phyloP scores from a whole-genome alignment of 2,797 vertebrate genomes.

The Tamandua tetradactyla region DNA sequence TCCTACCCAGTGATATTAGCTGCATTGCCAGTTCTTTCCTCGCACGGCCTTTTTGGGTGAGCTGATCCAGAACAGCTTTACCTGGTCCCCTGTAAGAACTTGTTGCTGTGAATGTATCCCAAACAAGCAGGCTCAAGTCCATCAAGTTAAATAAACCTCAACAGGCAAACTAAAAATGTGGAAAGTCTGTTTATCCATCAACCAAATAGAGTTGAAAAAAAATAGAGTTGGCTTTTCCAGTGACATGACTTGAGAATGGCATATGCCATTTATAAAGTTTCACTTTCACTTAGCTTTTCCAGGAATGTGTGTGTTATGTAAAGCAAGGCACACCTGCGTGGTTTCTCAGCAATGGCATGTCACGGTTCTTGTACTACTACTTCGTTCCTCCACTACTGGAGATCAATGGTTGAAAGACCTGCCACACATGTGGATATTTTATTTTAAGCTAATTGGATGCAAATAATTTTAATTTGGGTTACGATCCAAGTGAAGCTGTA shows the following conservation, averaged over 20 bases:
- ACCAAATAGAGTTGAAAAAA: constrained; percentile 44
- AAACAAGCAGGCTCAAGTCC: neutral
- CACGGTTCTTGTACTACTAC: neutral
- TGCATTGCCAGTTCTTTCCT: neutral
- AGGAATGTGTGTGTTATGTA: neutral
- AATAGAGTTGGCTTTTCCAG: neutral
- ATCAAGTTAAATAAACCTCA: constrained; percentile 26
- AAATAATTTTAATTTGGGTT: constrained; percentile 71
- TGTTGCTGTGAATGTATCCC: neutral
- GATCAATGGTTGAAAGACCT: constrained; percentile 47
- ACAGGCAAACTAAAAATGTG: neutral
- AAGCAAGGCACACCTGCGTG: neutral
- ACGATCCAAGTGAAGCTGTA: constrained; percentile 52
- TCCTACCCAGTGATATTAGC: neutral
- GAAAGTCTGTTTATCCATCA: constrained; percentile 6
- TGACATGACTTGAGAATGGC: constrained; percentile 39
- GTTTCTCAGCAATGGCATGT: neutral
- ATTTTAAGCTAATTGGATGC: constrained; percentile 68
- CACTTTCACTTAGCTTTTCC: neutral
- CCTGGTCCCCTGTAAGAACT: neutral
- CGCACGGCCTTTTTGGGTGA: neutral
- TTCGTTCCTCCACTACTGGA: neutral
- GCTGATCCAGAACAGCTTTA: neutral
- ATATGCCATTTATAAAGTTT: constrained; percentile 7
- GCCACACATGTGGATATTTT: neutral